phyloP scores from a whole-genome alignment of 37 sponge, comb jelly and placozoan genomes.

The Halichondria panicea region DNA sequence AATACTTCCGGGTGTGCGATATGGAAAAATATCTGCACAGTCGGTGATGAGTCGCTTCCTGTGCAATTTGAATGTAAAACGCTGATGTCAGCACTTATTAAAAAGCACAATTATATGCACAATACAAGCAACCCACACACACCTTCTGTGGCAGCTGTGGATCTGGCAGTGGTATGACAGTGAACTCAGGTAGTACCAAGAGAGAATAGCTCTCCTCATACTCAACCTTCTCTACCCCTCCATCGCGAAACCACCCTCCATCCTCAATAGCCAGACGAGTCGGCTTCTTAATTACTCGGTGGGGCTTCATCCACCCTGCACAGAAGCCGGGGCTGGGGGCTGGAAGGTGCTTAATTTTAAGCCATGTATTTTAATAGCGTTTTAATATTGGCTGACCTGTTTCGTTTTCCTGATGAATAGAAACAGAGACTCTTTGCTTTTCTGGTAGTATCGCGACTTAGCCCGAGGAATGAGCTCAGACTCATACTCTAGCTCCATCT shows the following conservation, averaged over 20 bases:
- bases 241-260: conserved; percentile 76
- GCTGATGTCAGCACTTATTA: neutral
- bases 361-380: too few relatives aligned
- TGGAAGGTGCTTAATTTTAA: neutral
- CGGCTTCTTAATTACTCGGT: conserved; percentile 82
- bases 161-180: conserved; percentile 43
- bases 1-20: too few relatives aligned
- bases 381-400: too few relatives aligned
- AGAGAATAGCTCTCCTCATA: conserved; percentile 40
- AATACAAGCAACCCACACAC: neutral
- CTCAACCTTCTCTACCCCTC: conserved; percentile 50
- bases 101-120: neutral
- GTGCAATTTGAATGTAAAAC: too few relatives aligned
- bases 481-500: conserved; percentile 69
- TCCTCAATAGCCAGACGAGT: conserved; percentile 90
- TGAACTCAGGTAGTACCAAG: conserved; percentile 57
- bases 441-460: conserved; percentile 53
- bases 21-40: too few relatives aligned
- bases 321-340: too few relatives aligned
- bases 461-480: conserved; percentile 61
- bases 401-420: conserved; percentile 49
- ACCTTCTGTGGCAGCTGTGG: conserved; percentile 65
- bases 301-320: conserved; percentile 34
- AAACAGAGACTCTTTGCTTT: conserved; percentile 60
- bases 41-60: too few relatives aligned